Conservation (phyloP, 2,797 vertebrate genomes). For the Acipenser transmontanus region DNA sequence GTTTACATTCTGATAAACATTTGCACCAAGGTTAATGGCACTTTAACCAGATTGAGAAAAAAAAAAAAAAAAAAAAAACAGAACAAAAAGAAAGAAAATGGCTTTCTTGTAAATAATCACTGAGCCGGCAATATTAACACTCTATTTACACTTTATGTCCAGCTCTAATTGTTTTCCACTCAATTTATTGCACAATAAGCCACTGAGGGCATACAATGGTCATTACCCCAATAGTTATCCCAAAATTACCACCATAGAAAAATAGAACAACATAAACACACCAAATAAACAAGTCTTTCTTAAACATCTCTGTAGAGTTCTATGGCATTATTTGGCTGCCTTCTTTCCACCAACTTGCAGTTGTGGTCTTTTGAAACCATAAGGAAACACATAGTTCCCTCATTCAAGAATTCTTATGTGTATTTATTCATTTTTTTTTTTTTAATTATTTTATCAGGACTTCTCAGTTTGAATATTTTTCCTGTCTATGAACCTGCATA, state of each 20-base stretch:
- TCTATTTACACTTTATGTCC: constrained; percentile 51
- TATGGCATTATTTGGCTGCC: constrained; percentile 34
- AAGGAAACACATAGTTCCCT: constrained; percentile 7
- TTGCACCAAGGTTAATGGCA: constrained; percentile 75
- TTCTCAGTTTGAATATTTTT: constrained; percentile 26
- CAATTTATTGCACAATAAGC: constrained; percentile 95
- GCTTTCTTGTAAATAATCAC: constrained; percentile 49
- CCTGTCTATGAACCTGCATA: constrained; percentile 76
- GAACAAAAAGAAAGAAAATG: constrained; percentile 51
- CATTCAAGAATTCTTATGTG: constrained; percentile 2
- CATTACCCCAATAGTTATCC: constrained; percentile 45
- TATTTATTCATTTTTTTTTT: too few relatives aligned
- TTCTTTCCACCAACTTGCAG: constrained; percentile 23
- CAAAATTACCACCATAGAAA: constrained; percentile 63
- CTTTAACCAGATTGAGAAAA: constrained; percentile 28
- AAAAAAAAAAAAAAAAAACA: constrained; percentile 46
- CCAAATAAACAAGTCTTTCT: constrained; percentile 58
- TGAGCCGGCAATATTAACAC: constrained; percentile 57
- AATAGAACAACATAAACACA: constrained; percentile 76
- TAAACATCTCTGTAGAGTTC: constrained; percentile 4
- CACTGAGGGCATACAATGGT: constrained; percentile 74
- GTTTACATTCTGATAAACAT: constrained; percentile 66
- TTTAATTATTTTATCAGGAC: neutral
- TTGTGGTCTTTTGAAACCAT: neutral
- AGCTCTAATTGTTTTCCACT: constrained; percentile 65